Percentiles rank a stretch among this genome's conserved stretches.
Evolutionary conservation across 2,797 vertebrate genomes (phyloP).

Genomic region (Rhinoraja longicauda): DNA sequence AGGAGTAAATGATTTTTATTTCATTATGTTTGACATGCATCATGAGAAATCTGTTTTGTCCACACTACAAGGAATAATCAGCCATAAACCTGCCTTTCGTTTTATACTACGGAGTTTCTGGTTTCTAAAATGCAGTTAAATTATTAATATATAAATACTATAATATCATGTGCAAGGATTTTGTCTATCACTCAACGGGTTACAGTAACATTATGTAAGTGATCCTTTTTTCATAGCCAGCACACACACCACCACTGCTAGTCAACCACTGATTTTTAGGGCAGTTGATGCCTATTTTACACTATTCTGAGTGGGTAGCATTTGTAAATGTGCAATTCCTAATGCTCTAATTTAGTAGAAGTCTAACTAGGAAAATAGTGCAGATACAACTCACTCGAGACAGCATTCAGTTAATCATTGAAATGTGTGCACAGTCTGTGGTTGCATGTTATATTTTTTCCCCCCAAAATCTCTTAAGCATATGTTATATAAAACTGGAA

Average conservation of each 20-base stretch:
- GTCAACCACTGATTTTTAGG: neutral
- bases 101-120: neutral
- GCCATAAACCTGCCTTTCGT: neutral
- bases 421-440: neutral
- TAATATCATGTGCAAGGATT: neutral
- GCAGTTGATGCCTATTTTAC: neutral
- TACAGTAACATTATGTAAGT: neutral
- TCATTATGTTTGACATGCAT: neutral
- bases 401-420: neutral
- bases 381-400: neutral
- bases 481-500: constrained; percentile 11
- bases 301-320: neutral
- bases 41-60: neutral
- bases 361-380: neutral
- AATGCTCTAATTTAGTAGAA: neutral
- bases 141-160: neutral
- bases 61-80: too few relatives aligned
- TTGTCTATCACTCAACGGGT: neutral
- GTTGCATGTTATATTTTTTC: neutral
- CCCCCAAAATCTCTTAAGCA: neutral
- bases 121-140: neutral
- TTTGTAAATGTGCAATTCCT: neutral
- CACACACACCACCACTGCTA: neutral
- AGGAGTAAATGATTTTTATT: neutral
- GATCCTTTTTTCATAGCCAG: neutral